Conservation (phyloP, 2,113 vertebrate genomes). For the Emberiza fucata region DNA sequence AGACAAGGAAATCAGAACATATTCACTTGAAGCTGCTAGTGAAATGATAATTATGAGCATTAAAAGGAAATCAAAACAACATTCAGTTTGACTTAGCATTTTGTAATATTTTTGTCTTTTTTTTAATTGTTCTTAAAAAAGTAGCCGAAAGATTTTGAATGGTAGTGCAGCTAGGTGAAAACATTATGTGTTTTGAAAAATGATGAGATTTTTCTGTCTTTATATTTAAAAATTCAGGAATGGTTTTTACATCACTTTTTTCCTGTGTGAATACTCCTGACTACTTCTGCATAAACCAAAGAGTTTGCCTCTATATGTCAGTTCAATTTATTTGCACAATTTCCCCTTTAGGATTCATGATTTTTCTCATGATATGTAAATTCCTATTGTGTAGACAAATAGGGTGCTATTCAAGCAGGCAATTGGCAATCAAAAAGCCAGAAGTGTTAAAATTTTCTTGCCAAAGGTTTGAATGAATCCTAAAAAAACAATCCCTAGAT, state of each 20-base stretch:
- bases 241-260: neutral
- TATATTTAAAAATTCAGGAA: neutral
- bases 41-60: neutral
- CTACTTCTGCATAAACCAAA: neutral
- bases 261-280: neutral
- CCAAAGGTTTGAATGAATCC: neutral
- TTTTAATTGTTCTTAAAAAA: neutral
- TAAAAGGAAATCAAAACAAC: neutral
- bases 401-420: neutral
- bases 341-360: neutral
- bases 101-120: neutral
- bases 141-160: neutral
- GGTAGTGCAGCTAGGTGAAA: neutral
- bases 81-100: neutral
- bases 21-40: neutral
- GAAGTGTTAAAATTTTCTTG: neutral
- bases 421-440: neutral
- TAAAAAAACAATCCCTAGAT: neutral
- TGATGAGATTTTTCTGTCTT: neutral
- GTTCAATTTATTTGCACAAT: neutral
- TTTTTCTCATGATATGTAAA: neutral
- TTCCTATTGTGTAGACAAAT: neutral
- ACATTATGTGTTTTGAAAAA: neutral
- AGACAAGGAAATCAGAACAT: neutral
- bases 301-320: neutral